Evolutionary conservation across 2,888 invertebrate genomes (phyloP), one percentile per base, ranked within the genome.

Genomic region (Anticlea derivata): DNA sequence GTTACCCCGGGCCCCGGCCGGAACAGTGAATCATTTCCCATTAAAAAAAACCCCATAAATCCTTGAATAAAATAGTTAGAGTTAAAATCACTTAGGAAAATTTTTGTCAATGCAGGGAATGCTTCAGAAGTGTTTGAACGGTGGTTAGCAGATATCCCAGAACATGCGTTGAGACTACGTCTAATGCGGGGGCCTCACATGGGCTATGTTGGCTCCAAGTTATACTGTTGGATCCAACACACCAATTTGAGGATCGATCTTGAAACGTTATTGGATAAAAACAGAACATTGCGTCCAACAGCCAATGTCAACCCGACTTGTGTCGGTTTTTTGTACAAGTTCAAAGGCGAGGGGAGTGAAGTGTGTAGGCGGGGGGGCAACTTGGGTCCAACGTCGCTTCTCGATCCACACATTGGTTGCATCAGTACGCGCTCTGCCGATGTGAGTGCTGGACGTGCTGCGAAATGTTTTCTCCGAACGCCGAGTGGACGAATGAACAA

Each of bases 341-440:
- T 38, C 47, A 47, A 47, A 47, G 47, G 39, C 47, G 39, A 47
- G 38, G 47, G 38, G 39, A 47, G 47, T 47, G 39, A 47, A 47
- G 47, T 13, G 47, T 30, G 45, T 45, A 45, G 45, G 44, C 44
- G 34, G 44, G 44, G 17, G 44, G 44, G 43, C 33, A 41, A 41
- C 31, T 41, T 12, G 20, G 20, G 8, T 24, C 6, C 34, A 13
- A 31, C 41, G 40, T 31, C 11, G 8, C 30, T 40, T 30, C 29
- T 41, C 41, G 41, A 41, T 41, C 41, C 41, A 33, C 41, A 41
- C 41, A 33, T 41, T 41, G 41, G 41, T 41, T 31, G 31, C 41
- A 41, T 41, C 41, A 41, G 41, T 41, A 41, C 31, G 30, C 41
- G 31, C 41, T 41, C 40, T 40, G 40, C 40, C 40, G 40, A n/a